phyloP scores from a whole-genome alignment of 2,888 invertebrate genomes.

The Caenorhabditis sp. region DNA sequence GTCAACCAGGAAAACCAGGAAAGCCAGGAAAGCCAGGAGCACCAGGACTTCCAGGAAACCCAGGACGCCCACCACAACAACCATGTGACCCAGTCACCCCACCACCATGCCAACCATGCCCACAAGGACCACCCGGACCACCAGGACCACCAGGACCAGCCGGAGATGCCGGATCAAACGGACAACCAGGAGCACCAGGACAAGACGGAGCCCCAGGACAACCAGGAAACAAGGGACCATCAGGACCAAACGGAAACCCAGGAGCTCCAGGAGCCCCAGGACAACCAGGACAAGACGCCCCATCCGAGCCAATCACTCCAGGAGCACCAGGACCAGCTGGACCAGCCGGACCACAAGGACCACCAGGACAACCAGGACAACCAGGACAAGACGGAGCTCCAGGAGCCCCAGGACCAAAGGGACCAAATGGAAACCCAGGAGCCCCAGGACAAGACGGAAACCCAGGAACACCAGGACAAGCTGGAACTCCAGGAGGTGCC shows the following conservation, averaged over 20 bases:
- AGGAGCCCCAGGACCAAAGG: slow-evolving; percentile 51
- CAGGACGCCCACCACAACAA: slow-evolving; percentile 53
- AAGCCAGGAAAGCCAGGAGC: slow-evolving; percentile 59
- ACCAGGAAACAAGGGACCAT: slow-evolving; percentile 54
- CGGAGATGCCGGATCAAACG: slow-evolving; percentile 51
- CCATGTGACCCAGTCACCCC: slow-evolving; percentile 63
- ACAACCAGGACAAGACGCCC: slow-evolving; percentile 44
- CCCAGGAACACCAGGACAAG: slow-evolving; percentile 49
- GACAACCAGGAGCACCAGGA: slow-evolving; percentile 51
- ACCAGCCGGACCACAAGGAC: slow-evolving; percentile 45
- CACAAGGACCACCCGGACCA: slow-evolving; percentile 58
- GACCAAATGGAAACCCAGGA: slow-evolving; percentile 52
- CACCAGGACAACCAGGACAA: slow-evolving; percentile 43
- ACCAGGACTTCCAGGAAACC: slow-evolving; percentile 60
- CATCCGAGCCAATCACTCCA: slow-evolving; percentile 43
- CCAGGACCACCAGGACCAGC: slow-evolving; percentile 55
- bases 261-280: slow-evolving; percentile 56
- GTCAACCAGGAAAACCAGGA: slow-evolving; percentile 49
- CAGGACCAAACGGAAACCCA: slow-evolving; percentile 57
- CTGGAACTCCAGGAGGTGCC: slow-evolving; percentile 48
- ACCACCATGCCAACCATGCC: slow-evolving; percentile 60
- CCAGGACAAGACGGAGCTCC: slow-evolving; percentile 44
- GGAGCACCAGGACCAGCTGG: slow-evolving; percentile 50
- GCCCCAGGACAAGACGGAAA: slow-evolving; percentile 47
- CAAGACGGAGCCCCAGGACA: slow-evolving; percentile 45